Conservation (phyloP, 2,888 invertebrate species). For the Drosophila differens region DNA sequence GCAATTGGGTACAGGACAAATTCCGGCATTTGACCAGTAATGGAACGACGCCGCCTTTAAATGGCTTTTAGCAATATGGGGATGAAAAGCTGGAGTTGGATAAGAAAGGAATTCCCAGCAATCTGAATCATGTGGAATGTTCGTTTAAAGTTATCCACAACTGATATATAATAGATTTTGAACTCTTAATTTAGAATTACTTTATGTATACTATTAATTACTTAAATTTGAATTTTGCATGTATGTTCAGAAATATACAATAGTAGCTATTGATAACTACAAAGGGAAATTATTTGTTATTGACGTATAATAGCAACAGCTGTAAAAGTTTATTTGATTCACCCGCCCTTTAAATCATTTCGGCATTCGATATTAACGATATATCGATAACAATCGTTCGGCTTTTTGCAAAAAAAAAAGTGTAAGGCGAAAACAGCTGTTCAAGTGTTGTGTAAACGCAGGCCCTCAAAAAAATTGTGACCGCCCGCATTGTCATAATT, state of each 20-base stretch:
- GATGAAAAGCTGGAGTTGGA: conserved; percentile 8
- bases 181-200: background rate
- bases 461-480: conserved; percentile 43
- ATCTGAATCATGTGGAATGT: conserved; percentile 7
- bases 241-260: conserved; percentile 35
- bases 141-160: conserved; percentile 16
- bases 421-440: conserved; percentile 41
- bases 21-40: conserved; percentile 46
- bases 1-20: conserved; percentile 58
- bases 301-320: background rate
- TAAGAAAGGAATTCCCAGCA: conserved; percentile 1
- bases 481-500: conserved; percentile 54
- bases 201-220: background rate
- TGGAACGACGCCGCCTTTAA: background rate
- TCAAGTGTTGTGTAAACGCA: conserved; percentile 70
- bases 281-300: background rate
- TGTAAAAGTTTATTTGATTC: background rate
- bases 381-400: conserved; percentile 14
- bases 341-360: background rate
- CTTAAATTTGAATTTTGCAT: conserved; percentile 20
- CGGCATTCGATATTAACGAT: background rate
- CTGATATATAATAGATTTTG: background rate
- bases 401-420: background rate
- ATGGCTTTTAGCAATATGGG: conserved; percentile 2
- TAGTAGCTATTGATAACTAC: conserved; percentile 11